Percentiles rank a stretch among this genome's conserved stretches.
phyloP scores from a whole-genome alignment of 2,888 invertebrate species.

The Eupithecia vulgata region DNA sequence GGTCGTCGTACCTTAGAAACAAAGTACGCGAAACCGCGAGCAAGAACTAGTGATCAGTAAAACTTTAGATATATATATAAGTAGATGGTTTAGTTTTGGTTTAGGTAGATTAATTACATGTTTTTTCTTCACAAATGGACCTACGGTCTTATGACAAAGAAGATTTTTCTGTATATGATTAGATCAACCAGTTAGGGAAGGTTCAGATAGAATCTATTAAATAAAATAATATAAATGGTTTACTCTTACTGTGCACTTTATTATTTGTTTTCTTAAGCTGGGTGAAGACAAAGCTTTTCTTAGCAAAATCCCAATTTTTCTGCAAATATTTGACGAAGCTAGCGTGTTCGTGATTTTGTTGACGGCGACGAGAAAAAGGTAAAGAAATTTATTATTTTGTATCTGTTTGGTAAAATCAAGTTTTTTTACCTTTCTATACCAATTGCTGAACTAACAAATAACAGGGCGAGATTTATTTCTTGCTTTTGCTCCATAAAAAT shows the following conservation, averaged over 20 bases:
- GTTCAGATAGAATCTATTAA: background rate
- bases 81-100: too few species aligned
- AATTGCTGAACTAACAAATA: background rate
- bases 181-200: background rate
- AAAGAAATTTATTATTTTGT: background rate
- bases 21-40: background rate
- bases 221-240: background rate
- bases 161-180: too few species aligned
- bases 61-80: background rate
- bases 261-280: background rate
- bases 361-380: background rate
- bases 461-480: background rate
- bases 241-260: background rate
- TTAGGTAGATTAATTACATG: background rate
- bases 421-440: background rate
- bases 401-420: background rate
- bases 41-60: background rate
- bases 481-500: background rate
- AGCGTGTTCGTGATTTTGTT: slow-evolving; percentile 5
- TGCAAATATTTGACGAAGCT: background rate
- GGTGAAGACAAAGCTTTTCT: slow-evolving; percentile 10
- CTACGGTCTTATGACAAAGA: background rate
- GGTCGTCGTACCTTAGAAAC: too few species aligned
- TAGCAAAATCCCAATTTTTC: slow-evolving; percentile 9
- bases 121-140: background rate